A percentile compares a stretch with the other conserved stretches of the same genome.
phyloP scores from a whole-genome alignment of 2,888 invertebrate genomes.

The Volucella inflata region DNA sequence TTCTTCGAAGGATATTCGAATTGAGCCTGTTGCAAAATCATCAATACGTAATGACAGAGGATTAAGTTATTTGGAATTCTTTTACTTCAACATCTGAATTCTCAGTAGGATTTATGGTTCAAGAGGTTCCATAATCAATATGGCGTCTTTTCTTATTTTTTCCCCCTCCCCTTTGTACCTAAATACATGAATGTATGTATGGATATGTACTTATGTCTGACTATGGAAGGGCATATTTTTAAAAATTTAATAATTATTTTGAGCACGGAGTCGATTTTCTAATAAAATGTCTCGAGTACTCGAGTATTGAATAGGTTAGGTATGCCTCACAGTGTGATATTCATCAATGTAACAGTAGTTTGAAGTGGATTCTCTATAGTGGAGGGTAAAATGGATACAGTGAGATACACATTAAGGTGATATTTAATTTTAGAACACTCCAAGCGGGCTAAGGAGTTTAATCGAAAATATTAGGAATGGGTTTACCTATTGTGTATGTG shows the following conservation, averaged over 20 bases:
- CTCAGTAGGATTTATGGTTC: slow-evolving; percentile 69
- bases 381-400: slow-evolving; percentile 57
- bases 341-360: slow-evolving; percentile 53
- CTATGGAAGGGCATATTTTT: slow-evolving; percentile 44
- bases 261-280: slow-evolving; percentile 43
- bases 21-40: slow-evolving; percentile 70
- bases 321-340: slow-evolving; percentile 32
- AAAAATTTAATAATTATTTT: slow-evolving; percentile 71
- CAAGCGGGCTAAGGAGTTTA: slow-evolving; percentile 59
- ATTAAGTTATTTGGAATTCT: slow-evolving; percentile 72
- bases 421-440: slow-evolving; percentile 68
- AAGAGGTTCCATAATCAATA: slow-evolving; percentile 69
- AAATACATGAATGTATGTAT: slow-evolving; percentile 19
- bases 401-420: slow-evolving; percentile 63
- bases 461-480: slow-evolving; percentile 30
- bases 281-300: slow-evolving; percentile 17
- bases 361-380: slow-evolving; percentile 40
- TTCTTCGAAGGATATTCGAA: slow-evolving; percentile 52
- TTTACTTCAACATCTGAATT: slow-evolving; percentile 44
- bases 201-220: too few relatives aligned
- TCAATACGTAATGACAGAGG: slow-evolving; percentile 54
- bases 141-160: slow-evolving; percentile 44
- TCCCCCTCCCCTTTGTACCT: slow-evolving; percentile 27
- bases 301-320: slow-evolving; percentile 28
- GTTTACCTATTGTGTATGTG: background rate